A percentile compares a stretch with the other conserved stretches of the same genome.
Evolutionary conservation across 2,113 vertebrate genomes (phyloP).

Genomic region (Trogon surrucura): DNA sequence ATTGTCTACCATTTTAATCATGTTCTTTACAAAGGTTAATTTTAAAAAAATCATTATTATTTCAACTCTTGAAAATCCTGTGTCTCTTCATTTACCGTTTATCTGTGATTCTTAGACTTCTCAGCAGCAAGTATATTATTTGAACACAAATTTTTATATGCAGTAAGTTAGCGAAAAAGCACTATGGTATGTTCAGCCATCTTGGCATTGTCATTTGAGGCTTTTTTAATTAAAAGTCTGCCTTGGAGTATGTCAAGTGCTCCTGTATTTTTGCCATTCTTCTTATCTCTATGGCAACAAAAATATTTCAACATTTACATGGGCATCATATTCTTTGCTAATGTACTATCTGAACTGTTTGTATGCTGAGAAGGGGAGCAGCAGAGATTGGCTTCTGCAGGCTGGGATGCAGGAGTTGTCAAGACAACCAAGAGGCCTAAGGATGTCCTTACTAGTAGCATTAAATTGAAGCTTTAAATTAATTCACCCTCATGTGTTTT

Average conservation of each 20-base stretch:
- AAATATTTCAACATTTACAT: constrained; percentile 84
- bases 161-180: constrained; percentile 47
- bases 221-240: constrained; percentile 84
- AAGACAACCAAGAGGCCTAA: constrained; percentile 83
- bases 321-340: constrained; percentile 80
- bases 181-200: constrained; percentile 64
- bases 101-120: not conserved
- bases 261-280: constrained; percentile 80
- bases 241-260: constrained; percentile 82
- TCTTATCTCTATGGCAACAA: constrained; percentile 85
- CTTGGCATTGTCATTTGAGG: constrained; percentile 77
- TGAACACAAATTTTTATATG: not conserved
- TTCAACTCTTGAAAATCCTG: not conserved
- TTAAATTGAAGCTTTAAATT: constrained; percentile 82
- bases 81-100: not conserved
- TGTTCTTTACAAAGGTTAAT: not conserved
- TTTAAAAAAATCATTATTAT: not conserved
- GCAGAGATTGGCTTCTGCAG: constrained; percentile 72
- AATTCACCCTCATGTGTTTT: constrained; percentile 80
- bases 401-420: constrained; percentile 80
- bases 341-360: constrained; percentile 77
- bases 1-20: not conserved
- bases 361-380: constrained; percentile 71
- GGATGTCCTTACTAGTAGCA: constrained; percentile 77
- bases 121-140: not conserved